Conservation (phyloP, 1,140 invertebrate species). For the Heliconius hermathena region DNA sequence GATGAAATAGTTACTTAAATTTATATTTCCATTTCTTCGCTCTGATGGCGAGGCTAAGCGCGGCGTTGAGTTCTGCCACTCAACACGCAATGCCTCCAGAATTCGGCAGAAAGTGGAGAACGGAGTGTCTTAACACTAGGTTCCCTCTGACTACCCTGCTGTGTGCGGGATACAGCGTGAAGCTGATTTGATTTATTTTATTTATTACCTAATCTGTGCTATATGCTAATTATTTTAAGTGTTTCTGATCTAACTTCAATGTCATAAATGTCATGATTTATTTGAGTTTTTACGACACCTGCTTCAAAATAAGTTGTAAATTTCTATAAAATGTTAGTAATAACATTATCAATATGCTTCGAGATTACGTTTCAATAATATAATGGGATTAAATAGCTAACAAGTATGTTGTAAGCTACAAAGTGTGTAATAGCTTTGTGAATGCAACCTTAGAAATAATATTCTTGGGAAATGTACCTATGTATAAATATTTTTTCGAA, state of each 20-base stretch:
- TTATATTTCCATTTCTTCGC: too few relatives aligned
- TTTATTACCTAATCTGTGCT: neutral
- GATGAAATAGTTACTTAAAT: too few relatives aligned
- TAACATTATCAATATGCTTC: constrained; percentile 8
- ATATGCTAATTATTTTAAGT: neutral
- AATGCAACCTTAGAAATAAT: neutral
- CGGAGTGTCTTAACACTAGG: too few relatives aligned
- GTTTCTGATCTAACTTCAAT: neutral
- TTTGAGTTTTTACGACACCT: neutral
- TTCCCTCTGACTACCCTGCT: too few relatives aligned
- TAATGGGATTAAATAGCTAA: constrained; percentile 6
- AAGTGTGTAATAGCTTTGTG: neutral
- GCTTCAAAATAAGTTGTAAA: constrained; percentile 10
- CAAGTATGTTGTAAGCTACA: neutral
- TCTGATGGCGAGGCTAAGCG: too few relatives aligned
- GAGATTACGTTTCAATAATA: constrained; percentile 9
- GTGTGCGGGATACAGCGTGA: too few relatives aligned
- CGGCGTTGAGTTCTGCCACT: too few relatives aligned
- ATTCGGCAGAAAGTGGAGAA: too few relatives aligned
- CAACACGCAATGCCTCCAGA: too few relatives aligned
- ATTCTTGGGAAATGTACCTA: neutral
- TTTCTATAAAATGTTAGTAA: constrained; percentile 11
- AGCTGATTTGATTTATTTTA: neutral
- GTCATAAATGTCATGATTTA: constrained; percentile 14
- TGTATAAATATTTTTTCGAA: too few relatives aligned